phyloP scores from a whole-genome alignment of 1,140 invertebrate species.

The Matsumurasca onukii region DNA sequence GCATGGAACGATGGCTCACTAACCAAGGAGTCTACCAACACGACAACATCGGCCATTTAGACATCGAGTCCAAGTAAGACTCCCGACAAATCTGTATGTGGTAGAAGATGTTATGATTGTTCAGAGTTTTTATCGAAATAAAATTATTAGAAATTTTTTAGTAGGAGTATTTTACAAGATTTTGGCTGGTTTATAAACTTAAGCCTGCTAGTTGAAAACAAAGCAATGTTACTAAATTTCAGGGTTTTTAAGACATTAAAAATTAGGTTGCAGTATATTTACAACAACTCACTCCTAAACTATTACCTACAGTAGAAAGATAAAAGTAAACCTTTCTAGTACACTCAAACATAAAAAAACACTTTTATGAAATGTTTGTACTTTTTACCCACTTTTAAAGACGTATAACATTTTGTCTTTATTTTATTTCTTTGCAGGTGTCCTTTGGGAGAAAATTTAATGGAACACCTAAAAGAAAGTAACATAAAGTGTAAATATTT shows the following conservation, averaged over 20 bases:
- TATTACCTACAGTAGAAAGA: no score
- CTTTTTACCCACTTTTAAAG: background rate
- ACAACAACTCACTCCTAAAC: background rate
- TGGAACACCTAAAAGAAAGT: constrained; percentile 52
- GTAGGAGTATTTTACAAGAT: background rate
- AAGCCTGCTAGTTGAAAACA: background rate
- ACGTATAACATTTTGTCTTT: background rate
- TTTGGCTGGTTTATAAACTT: background rate
- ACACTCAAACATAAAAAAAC: no score
- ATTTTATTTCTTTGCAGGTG: constrained; percentile 44
- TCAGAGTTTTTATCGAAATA: constrained; percentile 11
- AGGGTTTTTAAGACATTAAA: background rate
- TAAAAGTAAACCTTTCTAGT: no score
- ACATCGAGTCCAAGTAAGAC: constrained; percentile 47
- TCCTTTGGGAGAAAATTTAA: constrained; percentile 59
- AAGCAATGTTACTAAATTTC: background rate
- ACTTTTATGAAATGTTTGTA: no score
- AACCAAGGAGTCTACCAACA: constrained; percentile 51
- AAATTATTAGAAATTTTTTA: background rate
- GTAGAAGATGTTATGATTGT: background rate
- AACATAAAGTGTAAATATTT: constrained; percentile 62
- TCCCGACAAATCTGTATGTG: constrained; percentile 14
- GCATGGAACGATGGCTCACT: constrained; percentile 69
- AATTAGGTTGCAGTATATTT: background rate
- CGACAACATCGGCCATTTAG: constrained; percentile 52